Percentiles rank a stretch among this genome's conserved stretches.
These are phyloP conservation scores for Casuarius casuarius DNA, from an alignment of 2,113 vertebrate species.

Conservation along the genomic window DNA sequence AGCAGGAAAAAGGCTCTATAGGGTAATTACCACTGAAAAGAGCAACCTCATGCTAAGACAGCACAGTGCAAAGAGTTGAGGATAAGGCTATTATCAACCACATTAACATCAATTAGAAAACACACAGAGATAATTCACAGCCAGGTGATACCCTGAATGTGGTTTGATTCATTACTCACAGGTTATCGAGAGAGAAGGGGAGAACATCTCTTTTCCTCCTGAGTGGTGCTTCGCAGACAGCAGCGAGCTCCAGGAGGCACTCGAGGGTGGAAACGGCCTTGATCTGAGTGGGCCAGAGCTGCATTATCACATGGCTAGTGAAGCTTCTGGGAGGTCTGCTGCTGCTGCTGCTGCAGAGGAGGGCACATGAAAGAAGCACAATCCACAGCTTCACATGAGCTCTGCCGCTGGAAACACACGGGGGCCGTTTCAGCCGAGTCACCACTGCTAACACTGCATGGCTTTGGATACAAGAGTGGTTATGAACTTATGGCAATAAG, in stretches of 20 bases:
- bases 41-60: not conserved
- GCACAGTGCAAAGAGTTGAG: not conserved
- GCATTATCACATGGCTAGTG: not conserved
- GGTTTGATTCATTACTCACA: not conserved
- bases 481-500: not conserved
- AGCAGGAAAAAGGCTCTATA: not conserved
- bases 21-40: not conserved
- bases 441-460: accelerated
- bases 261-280: not conserved
- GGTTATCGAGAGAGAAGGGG: not conserved
- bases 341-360: not conserved
- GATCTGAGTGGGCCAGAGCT: not conserved
- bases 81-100: not conserved
- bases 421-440: not conserved
- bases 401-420: not conserved
- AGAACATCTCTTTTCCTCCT: not conserved
- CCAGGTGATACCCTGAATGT: not conserved
- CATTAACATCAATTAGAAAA: not conserved
- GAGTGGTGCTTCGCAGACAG: not conserved
- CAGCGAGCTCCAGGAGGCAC: not conserved
- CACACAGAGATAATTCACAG: not conserved
- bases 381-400: not conserved
- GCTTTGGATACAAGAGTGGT: not conserved
- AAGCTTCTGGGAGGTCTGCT: not conserved
- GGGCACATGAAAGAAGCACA: not conserved